Base-by-base conservation (phyloP, 2,888 invertebrate species). In the Cryptus armator region DNA sequence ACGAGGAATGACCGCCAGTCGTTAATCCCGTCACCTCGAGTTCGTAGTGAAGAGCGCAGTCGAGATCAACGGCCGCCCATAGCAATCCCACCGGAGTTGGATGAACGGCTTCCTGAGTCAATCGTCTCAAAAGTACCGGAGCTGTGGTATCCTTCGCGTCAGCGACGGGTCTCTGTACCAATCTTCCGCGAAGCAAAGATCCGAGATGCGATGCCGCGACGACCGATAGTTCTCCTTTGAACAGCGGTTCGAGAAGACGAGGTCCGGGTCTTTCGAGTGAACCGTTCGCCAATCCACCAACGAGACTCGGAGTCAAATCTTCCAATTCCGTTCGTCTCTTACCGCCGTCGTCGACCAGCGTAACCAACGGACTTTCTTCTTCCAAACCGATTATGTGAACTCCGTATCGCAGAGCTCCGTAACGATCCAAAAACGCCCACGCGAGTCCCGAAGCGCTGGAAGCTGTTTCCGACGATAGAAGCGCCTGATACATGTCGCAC, bases 31-130 rank as follows among this genome's bases (percentile, higher is more conserved):
- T 94, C 10, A 95, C 89, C 0, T 91, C 92, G 82, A 97, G 96
- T 94, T 98, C 98, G 91, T 97, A 98, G 91, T 98, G 97, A 24
- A 98, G 94, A 89, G 96, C 96, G 90, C 98, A 98, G 68, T 97
- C 96, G 6, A 95, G 95, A 91, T 98, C 98, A 0, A 98, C 96
- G 0, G 96, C 96, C 9, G 97, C 94, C 98, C 98, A 98, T n/a
- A 97, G 97, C 86, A 98, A 95, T 1, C 97, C 98, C 29, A 96
- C 96, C 0, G 96, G 94, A 0, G 95, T 94, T 0, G 91, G 88
- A 24, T 89, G 76, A 3, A 88, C 88, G 0, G 89, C 87, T 24
- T 92, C 90, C 46, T 84, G 89, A 46, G 87, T 91, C 19, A 96
- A 95, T 88, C 96, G 96, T 0, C 89, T 84, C 29, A 97, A 93